These are phyloP conservation scores for Xanthorhoe designata DNA, from an alignment of 2,888 invertebrate species.

Conservation along the genomic window DNA sequence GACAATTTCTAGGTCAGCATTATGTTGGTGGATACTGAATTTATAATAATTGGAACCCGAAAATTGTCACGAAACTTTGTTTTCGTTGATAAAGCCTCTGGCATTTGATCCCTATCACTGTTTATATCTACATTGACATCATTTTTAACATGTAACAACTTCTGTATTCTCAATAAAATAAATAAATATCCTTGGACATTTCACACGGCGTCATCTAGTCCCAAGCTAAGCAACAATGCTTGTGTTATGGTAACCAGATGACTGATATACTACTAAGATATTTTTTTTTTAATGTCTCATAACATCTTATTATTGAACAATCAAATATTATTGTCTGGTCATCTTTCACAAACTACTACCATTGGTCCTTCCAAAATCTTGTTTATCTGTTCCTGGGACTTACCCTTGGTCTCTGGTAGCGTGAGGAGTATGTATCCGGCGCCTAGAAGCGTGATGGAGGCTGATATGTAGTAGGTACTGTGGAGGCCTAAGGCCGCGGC, in stretches of 20 bases:
- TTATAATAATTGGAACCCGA: too few species aligned
- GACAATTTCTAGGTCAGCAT: too few species aligned
- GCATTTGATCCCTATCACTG: neutral
- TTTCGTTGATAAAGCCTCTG: too few species aligned
- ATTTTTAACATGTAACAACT: neutral
- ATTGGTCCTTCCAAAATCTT: conserved; percentile 68
- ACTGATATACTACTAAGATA: too few species aligned
- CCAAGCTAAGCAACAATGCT: too few species aligned
- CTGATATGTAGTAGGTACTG: conserved; percentile 75
- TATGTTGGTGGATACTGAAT: too few species aligned
- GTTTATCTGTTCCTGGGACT: conserved; percentile 69
- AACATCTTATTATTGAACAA: conserved; percentile 6
- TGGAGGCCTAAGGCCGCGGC: conserved; percentile 73
- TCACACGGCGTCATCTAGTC: too few species aligned
- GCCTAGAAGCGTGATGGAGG: conserved; percentile 69
- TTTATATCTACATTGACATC: neutral
- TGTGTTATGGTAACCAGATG: too few species aligned
- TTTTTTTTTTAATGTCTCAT: neutral
- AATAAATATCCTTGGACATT: too few species aligned
- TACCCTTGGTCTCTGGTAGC: conserved; percentile 75
- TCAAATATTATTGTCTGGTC: conserved; percentile 51
- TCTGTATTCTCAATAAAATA: too few species aligned
- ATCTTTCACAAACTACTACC: conserved; percentile 54
- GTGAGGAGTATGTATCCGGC: conserved; percentile 66
- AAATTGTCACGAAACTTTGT: too few species aligned